A percentile compares a stretch with the other conserved stretches of the same genome.
Evolutionary conservation across 2,888 invertebrate species (phyloP).

Genomic region (Parnassius smintheus): DNA sequence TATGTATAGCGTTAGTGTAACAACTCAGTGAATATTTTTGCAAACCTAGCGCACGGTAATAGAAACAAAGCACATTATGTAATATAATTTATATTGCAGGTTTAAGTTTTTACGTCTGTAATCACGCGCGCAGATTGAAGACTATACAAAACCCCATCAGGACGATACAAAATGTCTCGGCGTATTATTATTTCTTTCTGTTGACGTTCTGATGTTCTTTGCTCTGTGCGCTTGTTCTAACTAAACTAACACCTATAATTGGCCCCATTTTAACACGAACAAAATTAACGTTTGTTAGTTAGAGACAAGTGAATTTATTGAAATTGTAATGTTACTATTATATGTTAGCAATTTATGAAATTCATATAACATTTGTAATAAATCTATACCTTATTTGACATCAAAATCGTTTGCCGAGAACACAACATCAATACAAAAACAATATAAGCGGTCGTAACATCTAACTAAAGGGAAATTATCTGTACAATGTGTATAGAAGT

Average conservation of each 20-base stretch:
- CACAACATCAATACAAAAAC: not conserved
- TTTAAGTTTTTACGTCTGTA: conserved; percentile 26
- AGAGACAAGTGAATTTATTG: conserved; percentile 20
- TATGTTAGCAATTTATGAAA: not conserved
- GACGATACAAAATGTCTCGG: conserved; percentile 9
- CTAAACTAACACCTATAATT: conserved; percentile 19
- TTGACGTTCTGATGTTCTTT: conserved; percentile 21
- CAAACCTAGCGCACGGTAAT: not conserved
- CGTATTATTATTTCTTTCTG: conserved; percentile 4
- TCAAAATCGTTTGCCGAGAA: not conserved
- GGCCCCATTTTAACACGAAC: conserved; percentile 4
- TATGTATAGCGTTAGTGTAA: not conserved
- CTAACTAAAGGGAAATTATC: too few relatives aligned
- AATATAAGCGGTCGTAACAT: too few relatives aligned
- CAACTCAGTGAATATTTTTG: not conserved
- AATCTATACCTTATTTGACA: not conserved
- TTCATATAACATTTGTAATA: not conserved
- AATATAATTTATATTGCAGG: conserved; percentile 26
- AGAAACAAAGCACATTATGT: conserved; percentile 7
- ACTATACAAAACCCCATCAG: conserved; percentile 15
- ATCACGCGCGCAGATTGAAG: conserved; percentile 24
- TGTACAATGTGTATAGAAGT: too few relatives aligned
- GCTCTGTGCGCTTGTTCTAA: conserved; percentile 29
- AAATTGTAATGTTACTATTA: conserved; percentile 10
- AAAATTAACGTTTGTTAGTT: conserved; percentile 20